These are phyloP conservation scores for Campodea augens DNA, from an alignment of 1,140 invertebrate species.

Conservation along the genomic window DNA sequence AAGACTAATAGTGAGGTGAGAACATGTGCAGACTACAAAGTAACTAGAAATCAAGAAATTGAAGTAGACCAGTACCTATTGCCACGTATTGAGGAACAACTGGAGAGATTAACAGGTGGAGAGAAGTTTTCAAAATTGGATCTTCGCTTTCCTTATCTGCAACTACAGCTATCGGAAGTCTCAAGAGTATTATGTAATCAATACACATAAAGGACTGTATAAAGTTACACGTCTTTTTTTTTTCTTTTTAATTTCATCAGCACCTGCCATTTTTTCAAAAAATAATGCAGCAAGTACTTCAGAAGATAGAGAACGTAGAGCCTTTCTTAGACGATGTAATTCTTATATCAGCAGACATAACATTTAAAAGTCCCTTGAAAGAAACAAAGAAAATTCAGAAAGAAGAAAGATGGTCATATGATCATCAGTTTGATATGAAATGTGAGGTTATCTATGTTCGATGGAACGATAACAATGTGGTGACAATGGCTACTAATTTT, in stretches of 20 bases:
- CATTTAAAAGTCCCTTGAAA: slow-evolving; percentile 12
- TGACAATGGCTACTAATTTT: slow-evolving; percentile 23
- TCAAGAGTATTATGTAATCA: too few relatives aligned
- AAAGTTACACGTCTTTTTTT: background rate
- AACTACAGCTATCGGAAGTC: too few relatives aligned
- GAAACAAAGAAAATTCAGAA: slow-evolving; percentile 11
- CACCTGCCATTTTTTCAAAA: background rate
- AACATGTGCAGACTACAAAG: background rate
- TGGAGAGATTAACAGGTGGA: too few relatives aligned
- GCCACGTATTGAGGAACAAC: too few relatives aligned
- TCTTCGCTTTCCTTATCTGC: too few relatives aligned
- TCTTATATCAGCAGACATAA: slow-evolving; percentile 10
- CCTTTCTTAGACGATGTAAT: slow-evolving; percentile 8
- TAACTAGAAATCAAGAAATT: background rate
- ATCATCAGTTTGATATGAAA: slow-evolving; percentile 10
- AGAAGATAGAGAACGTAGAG: background rate
- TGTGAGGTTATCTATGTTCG: slow-evolving; percentile 11
- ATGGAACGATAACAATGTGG: slow-evolving; percentile 22
- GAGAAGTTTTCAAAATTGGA: too few relatives aligned
- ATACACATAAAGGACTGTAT: too few relatives aligned
- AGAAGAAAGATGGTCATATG: slow-evolving; percentile 9
- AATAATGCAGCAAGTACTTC: background rate
- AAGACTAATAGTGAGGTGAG: background rate
- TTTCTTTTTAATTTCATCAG: background rate
- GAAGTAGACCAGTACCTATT: too few relatives aligned